A percentile compares a stretch with the other conserved stretches of the same genome.
These are phyloP conservation scores for Ovis canadensis DNA, from an alignment of 2,113 vertebrate species.

Conservation along the genomic window DNA sequence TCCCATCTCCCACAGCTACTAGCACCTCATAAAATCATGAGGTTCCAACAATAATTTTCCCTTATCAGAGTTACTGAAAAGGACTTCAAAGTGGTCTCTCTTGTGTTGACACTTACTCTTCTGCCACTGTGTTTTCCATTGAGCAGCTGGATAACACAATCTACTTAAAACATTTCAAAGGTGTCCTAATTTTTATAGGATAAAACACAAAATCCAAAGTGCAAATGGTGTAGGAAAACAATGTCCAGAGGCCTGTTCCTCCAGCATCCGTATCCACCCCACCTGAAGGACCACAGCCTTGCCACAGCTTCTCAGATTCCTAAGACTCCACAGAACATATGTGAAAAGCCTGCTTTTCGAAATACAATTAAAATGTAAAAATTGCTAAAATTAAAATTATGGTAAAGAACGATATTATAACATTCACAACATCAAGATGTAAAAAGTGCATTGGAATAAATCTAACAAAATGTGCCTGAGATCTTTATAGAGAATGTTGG, in stretches of 20 bases:
- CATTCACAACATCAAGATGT: not conserved
- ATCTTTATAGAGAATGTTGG: not conserved
- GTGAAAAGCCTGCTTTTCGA: not conserved
- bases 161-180: not conserved
- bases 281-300: too few relatives aligned
- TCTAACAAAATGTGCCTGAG: not conserved
- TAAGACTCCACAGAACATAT: not conserved
- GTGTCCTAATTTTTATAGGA: not conserved
- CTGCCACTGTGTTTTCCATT: not conserved
- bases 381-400: not conserved
- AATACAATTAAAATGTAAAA: not conserved
- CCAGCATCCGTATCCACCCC: rapidly evolving
- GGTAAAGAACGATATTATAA: not conserved
- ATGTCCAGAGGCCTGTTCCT: too few relatives aligned
- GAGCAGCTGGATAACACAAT: not conserved
- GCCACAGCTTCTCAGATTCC: not conserved
- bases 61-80: not conserved
- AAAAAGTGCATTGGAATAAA: not conserved
- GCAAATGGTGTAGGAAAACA: not conserved
- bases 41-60: not conserved
- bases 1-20: too few relatives aligned
- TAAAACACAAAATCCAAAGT: not conserved
- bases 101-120: not conserved
- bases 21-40: not conserved
- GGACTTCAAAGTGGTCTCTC: not conserved